Percentiles rank a stretch among this genome's conserved stretches.
phyloP scores from a whole-genome alignment of 2,113 vertebrate species.

The Pseudorectes ferrugineus region DNA sequence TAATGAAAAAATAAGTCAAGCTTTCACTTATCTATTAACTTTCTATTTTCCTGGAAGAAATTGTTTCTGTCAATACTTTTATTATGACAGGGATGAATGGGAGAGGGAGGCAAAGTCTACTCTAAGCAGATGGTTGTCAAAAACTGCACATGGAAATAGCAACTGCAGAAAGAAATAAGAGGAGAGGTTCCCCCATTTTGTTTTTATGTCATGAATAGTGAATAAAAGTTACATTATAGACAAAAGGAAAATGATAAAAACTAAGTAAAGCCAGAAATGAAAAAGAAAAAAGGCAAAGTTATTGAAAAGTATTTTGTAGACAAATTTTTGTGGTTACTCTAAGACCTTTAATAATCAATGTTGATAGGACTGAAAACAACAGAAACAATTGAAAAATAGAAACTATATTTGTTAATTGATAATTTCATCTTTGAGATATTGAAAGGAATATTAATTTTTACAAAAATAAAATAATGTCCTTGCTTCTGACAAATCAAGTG shows the following conservation, averaged over 20 bases:
- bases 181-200: not conserved
- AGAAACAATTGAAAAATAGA: not conserved
- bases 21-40: slow-evolving; percentile 20
- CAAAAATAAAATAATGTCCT: not conserved
- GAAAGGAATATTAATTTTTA: not conserved
- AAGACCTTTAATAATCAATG: not conserved
- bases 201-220: not conserved
- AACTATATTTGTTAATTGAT: not conserved
- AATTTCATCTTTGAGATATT: not conserved
- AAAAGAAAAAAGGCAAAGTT: not conserved
- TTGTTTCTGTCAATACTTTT: slow-evolving; percentile 10
- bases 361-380: not conserved
- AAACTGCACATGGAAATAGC: not conserved
- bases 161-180: not conserved
- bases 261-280: not conserved
- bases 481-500: not conserved
- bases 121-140: slow-evolving; percentile 1
- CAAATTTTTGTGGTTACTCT: not conserved
- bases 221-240: not conserved
- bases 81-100: not conserved
- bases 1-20: not conserved
- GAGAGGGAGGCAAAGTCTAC: not conserved
- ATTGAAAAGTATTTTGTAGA: not conserved
- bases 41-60: not conserved
- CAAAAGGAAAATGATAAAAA: not conserved